Base-by-base conservation (phyloP, 1,140 invertebrate genomes). In the Halictus rubicundus region DNA sequence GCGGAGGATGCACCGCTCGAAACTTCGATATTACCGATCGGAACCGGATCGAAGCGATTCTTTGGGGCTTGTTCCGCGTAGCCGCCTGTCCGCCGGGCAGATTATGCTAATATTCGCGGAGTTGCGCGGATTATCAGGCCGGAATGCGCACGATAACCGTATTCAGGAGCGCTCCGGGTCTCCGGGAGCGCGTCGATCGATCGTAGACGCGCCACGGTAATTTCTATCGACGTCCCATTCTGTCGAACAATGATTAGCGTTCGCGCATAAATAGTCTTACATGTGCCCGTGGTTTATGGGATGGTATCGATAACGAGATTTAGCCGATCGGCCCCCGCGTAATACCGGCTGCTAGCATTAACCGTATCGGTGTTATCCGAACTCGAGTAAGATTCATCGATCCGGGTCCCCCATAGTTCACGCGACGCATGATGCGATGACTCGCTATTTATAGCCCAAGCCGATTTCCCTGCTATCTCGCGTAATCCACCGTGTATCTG, bases 21-120 rank as follows among this genome's bases (percentile, higher is more conserved):
- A 66, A 23, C 27, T 60, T 52, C 42, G 57, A 74, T 68, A 61
- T 68, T 25, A 27, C 27, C 71, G 63, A 80, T 80, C 25, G 37
- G 49, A 68, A 23, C 6, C 39, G 71, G n/a, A 60, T 75, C 64
- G 78, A 75, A 54, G 64, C 76, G 49, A 57, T 78, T 78, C 68
- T 71, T 78, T 59, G 16, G 32, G 46, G 27, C 23, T 4, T 19
- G 9, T 25, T 60, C 42, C 8, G 21, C n/a, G 19, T n/a, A 1
- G 8, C 21, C 54, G n/a, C 21, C 54, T 52, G 16, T 25, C 25
- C 32, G 23, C 61, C 60, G 25, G n/a, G 12, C 78, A 75, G 71
- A 80, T 80, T 80, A 80, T 80, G 78, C 64, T 75, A 80, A 80
- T 80, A 80, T 54, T 59, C 39, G 23, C 71, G 57, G 64, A 73